A percentile compares a stretch with the other conserved stretches of the same genome.
phyloP scores from a whole-genome alignment of 2,113 vertebrate genomes.

The Coturnix japonica region DNA sequence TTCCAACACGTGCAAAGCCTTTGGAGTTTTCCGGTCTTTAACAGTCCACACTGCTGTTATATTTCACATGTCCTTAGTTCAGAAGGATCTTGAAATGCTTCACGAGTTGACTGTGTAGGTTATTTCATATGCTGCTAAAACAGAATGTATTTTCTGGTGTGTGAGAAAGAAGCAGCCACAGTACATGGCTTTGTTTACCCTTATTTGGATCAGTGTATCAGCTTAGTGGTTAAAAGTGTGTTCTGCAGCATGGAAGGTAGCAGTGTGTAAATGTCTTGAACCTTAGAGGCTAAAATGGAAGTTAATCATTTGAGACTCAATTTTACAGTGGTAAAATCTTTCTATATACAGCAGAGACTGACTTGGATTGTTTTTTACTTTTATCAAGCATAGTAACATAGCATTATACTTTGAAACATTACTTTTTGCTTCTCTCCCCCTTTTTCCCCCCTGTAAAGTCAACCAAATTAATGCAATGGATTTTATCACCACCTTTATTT shows the following conservation, averaged over 20 bases:
- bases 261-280: neutral
- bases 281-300: neutral
- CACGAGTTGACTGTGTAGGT: neutral
- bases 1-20: neutral
- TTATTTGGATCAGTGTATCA: neutral
- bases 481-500: neutral
- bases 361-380: neutral
- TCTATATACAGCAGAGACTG: neutral
- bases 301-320: neutral
- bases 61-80: neutral
- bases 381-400: neutral
- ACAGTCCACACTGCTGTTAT: neutral
- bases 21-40: neutral
- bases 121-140: neutral
- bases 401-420: neutral
- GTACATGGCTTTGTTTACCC: accelerated
- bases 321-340: neutral
- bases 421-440: neutral
- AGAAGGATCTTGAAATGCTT: neutral
- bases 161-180: neutral
- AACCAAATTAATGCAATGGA: accelerated
- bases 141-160: neutral
- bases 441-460: neutral
- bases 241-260: neutral
- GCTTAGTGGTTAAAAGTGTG: accelerated